Conservation (phyloP, 2,888 invertebrate genomes). For the Patella pellucida region DNA sequence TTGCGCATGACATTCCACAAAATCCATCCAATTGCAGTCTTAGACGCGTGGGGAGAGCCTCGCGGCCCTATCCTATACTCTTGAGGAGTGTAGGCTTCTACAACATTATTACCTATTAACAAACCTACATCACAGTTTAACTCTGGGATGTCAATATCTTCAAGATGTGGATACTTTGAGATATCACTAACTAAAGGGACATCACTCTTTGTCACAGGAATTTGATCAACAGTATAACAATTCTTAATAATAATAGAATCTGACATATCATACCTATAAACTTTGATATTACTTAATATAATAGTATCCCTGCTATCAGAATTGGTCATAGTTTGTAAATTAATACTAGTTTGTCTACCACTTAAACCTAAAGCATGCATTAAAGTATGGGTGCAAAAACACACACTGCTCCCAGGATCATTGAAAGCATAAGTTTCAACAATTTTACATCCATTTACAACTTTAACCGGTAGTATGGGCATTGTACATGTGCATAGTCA, state of each 20-base stretch:
- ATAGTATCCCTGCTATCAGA: background rate
- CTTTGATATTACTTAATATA: background rate
- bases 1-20: slow-evolving; percentile 25
- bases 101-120: slow-evolving; percentile 18
- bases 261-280: background rate
- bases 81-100: background rate
- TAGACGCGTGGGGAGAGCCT: slow-evolving; percentile 26
- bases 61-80: background rate
- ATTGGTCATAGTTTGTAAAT: slow-evolving; percentile 17
- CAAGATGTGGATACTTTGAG: slow-evolving; percentile 8
- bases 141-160: background rate
- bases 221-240: background rate
- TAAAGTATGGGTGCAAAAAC: slow-evolving; percentile 16
- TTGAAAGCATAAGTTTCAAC: slow-evolving; percentile 23
- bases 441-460: background rate
- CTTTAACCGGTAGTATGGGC: slow-evolving; percentile 24
- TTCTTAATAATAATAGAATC: background rate
- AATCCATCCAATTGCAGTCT: slow-evolving; percentile 28
- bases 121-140: slow-evolving; percentile 1
- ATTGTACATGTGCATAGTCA: slow-evolving; percentile 7
- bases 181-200: background rate
- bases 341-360: slow-evolving; percentile 15
- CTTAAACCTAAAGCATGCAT: background rate
- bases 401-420: slow-evolving; percentile 20
- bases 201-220: background rate